phyloP scores from a whole-genome alignment of 2,797 vertebrate genomes.

The Chrysolophus pictus region DNA sequence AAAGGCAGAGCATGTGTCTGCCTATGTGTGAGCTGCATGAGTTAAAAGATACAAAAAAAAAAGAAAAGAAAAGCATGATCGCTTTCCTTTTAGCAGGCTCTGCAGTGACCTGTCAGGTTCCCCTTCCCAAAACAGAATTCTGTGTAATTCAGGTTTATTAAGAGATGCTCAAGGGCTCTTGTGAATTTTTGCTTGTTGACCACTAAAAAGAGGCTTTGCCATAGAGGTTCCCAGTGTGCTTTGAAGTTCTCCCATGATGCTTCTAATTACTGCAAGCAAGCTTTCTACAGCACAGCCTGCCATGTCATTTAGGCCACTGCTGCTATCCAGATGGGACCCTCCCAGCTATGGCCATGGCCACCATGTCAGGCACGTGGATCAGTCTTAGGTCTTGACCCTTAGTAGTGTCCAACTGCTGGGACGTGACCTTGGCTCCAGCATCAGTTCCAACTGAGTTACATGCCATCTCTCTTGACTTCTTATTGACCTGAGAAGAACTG shows the following conservation, averaged over 20 bases:
- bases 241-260: constrained; percentile 16
- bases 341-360: background rate
- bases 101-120: background rate
- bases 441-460: background rate
- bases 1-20: background rate
- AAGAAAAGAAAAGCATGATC: background rate
- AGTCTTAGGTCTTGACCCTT: background rate
- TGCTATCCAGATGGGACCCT: constrained; percentile 27
- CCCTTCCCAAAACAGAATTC: background rate
- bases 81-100: background rate
- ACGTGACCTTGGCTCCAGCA: background rate
- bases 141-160: background rate
- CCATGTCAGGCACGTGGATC: accelerated
- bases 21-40: background rate
- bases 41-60: background rate
- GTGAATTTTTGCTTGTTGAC: background rate
- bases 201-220: background rate
- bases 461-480: background rate
- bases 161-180: background rate
- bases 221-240: background rate
- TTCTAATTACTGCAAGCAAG: constrained; percentile 54
- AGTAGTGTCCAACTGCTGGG: background rate
- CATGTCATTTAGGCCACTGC: background rate
- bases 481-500: background rate
- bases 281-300: constrained; percentile 31